Percentiles rank a stretch among this genome's conserved stretches.
phyloP scores from a whole-genome alignment of 2,797 vertebrate species.

The Acrossocheilus wenchowensis region DNA sequence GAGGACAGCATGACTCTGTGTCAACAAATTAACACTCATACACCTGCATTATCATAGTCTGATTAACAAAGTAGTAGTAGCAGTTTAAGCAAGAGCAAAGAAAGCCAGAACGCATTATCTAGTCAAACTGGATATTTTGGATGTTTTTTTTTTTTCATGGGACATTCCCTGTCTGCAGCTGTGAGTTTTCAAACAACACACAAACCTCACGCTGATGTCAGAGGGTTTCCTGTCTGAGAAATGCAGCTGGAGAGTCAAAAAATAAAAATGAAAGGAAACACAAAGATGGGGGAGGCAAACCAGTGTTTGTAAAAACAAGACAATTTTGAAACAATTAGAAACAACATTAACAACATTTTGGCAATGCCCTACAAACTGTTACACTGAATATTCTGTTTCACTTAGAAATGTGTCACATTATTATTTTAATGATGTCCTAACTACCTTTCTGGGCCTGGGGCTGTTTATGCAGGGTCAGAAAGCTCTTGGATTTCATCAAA shows the following conservation, averaged over 20 bases:
- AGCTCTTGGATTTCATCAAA: too few species aligned
- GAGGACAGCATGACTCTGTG: not conserved
- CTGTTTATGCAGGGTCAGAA: too few species aligned
- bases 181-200: constrained; percentile 56
- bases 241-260: constrained; percentile 58
- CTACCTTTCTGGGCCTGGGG: not conserved
- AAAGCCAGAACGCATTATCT: not conserved
- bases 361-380: not conserved
- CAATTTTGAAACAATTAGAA: not conserved
- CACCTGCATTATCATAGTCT: not conserved
- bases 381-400: not conserved
- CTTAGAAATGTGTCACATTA: not conserved
- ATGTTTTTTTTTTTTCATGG: constrained; percentile 17
- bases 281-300: constrained; percentile 7
- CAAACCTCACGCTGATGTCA: constrained; percentile 59
- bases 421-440: not conserved
- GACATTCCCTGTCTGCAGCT: constrained; percentile 59
- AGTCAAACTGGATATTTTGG: constrained; percentile 2
- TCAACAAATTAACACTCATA: not conserved
- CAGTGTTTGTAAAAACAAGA: not conserved
- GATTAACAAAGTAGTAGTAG: not conserved
- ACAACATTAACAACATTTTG: not conserved
- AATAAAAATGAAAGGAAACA: not conserved
- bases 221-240: constrained; percentile 63
- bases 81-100: not conserved